Base-by-base conservation (phyloP, 2,888 invertebrate genomes). In the Drymonia ruficornis region DNA sequence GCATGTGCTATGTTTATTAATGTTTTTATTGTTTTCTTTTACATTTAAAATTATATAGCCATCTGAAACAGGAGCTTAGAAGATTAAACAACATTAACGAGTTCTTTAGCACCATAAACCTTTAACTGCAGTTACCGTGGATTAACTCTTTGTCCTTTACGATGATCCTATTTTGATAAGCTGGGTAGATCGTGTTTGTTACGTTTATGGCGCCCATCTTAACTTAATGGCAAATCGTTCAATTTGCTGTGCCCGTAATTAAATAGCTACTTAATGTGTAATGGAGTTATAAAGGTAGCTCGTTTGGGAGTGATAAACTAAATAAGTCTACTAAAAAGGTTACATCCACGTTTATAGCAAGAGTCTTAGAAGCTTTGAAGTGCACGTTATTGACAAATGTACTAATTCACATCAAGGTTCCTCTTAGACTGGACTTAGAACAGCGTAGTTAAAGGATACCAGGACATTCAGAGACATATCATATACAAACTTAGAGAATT, bases 1-100 rank as follows among this genome's bases (percentile, higher is more conserved):
- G 3, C 23, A 23, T 23, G 7, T 2, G 3, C 23, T 23, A 23
- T 23, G 23, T 23, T 23, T 23, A 23, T 23, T 2, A 23, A 23
- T 23, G 7, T 23, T 23, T 23, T 23, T 23, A 23, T 23, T 23
- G 23, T 18, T 5, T 8, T 2, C 19, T 18, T 40, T 1, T 40
- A 15, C 15, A 15, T 29, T 29, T 15, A n/a, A 46, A 16, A 58
- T 53, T 53, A 18, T 52, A 29, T 40, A 43, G 43, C 44, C n/a
- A 18, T 43, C 8, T 16, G 9, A n/a, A 49, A 55, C 54, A 56
- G 53, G 18, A 68, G 55, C 42, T 49, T 0, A 46, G 29, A 42
- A 58, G 54, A 61, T 56, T 58, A 51, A 45, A 56, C 52, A 55
- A 63, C 49, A 44, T 71, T 71, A 59, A 70, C 61, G 69, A 57